phyloP scores from a whole-genome alignment of 2,888 invertebrate species.

The Drepanosiphum platanoidis region DNA sequence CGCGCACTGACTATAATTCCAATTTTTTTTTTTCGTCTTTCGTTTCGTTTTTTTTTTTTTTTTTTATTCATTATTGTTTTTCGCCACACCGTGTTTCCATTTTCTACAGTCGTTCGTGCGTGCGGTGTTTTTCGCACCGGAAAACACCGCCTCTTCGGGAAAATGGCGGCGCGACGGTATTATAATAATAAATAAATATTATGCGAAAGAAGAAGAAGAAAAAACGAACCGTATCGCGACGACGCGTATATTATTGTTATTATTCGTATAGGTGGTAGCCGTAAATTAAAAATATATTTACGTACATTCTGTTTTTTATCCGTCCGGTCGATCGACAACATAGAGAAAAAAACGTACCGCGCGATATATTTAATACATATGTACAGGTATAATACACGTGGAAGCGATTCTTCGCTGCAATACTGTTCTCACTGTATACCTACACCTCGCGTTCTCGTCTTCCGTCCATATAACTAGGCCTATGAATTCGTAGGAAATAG shows the following conservation, averaged over 20 bases:
- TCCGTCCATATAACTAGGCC: too few species aligned
- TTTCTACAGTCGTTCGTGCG: slow-evolving; percentile 52
- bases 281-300: slow-evolving; percentile 15
- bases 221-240: slow-evolving; percentile 31
- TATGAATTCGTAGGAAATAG: too few species aligned
- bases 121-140: slow-evolving; percentile 49
- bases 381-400: too few species aligned
- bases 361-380: neutral
- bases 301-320: neutral
- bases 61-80: neutral
- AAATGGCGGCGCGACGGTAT: slow-evolving; percentile 32
- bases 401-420: too few species aligned
- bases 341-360: neutral
- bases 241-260: too few species aligned
- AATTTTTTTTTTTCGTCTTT: slow-evolving; percentile 7
- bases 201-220: neutral
- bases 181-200: neutral
- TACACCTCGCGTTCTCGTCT: too few species aligned
- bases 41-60: neutral
- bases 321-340: neutral
- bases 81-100: slow-evolving; percentile 31
- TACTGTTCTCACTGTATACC: too few species aligned
- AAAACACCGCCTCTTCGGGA: slow-evolving; percentile 18
- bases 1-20: slow-evolving; percentile 25
- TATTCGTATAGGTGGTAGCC: slow-evolving; percentile 33